A percentile compares a stretch with the other conserved stretches of the same genome.
phyloP scores from a whole-genome alignment of 2,113 vertebrate genomes.

The Calonectris borealis region DNA sequence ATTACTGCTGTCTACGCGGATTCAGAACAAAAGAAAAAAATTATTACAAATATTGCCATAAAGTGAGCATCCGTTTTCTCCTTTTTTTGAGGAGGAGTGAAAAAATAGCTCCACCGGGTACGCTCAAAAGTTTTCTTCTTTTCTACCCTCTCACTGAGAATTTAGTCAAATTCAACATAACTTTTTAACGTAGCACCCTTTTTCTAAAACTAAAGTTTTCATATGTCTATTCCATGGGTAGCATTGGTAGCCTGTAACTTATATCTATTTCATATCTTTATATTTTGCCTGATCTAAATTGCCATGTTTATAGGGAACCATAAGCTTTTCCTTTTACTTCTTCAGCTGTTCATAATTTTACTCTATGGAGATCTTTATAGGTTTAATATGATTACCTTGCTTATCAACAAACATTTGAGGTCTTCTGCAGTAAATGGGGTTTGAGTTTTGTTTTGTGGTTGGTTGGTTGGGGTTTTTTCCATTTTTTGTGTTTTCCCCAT shows the following conservation, averaged over 20 bases:
- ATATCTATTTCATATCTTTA: not conserved
- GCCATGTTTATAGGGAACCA: not conserved
- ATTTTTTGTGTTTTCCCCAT: not conserved
- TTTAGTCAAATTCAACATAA: not conserved
- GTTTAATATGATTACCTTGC: not conserved
- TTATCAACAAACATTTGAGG: not conserved
- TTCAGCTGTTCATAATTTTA: not conserved
- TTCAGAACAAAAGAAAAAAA: not conserved
- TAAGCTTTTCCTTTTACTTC: not conserved
- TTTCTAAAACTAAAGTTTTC: not conserved
- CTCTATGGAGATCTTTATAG: not conserved
- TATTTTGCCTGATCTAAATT: not conserved
- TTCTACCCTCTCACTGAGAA: not conserved
- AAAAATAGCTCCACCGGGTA: not conserved
- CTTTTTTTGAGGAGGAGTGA: not conserved
- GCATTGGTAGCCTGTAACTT: not conserved
- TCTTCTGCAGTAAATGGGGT: not conserved
- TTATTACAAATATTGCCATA: not conserved
- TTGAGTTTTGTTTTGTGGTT: not conserved
- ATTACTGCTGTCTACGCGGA: fast-evolving
- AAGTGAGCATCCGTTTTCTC: not conserved
- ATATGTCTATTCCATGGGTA: not conserved
- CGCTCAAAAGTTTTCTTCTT: not conserved
- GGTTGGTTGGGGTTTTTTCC: not conserved
- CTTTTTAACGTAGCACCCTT: not conserved